Conservation (phyloP, 2,888 invertebrate species). For the Mimumesa dahlbomi region DNA sequence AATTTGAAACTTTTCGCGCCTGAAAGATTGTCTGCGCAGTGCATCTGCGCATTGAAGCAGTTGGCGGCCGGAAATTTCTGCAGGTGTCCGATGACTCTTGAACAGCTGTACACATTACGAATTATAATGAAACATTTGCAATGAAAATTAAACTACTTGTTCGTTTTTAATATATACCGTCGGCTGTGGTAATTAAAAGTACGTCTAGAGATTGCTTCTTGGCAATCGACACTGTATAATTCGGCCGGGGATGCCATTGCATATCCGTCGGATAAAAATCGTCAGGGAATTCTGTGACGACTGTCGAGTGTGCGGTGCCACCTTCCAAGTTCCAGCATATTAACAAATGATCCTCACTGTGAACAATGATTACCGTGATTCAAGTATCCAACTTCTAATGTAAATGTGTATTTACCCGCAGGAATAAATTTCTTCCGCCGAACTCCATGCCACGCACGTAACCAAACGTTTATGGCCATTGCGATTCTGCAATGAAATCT, state of each 20-base stretch:
- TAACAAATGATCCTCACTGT: constrained; percentile 95
- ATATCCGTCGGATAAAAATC: constrained; percentile 95
- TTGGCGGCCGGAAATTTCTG: no score
- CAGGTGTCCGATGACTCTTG: no score
- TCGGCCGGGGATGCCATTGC: constrained; percentile 91
- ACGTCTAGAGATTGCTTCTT: constrained; percentile 88
- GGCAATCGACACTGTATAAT: constrained; percentile 76
- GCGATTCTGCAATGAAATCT: constrained; percentile 84
- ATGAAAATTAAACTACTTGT: no score
- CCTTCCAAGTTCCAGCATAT: constrained; percentile 92
- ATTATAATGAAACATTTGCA: no score
- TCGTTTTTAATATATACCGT: constrained; percentile 85
- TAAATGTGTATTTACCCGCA: constrained; percentile 84
- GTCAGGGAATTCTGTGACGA: constrained; percentile 89
- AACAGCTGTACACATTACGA: no score
- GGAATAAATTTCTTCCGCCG: constrained; percentile 95
- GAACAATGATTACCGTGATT: no score
- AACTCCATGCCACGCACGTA: constrained; percentile 96
- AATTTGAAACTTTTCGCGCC: no score
- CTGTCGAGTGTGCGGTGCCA: constrained; percentile 86
- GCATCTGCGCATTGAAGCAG: no score
- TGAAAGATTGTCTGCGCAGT: no score
- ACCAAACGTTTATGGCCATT: constrained; percentile 90
- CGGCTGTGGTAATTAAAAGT: constrained; percentile 91
- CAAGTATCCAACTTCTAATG: no score